These are phyloP conservation scores for Campylorhamphus procurvoides DNA, from an alignment of 2,113 vertebrate species.

Conservation along the genomic window DNA sequence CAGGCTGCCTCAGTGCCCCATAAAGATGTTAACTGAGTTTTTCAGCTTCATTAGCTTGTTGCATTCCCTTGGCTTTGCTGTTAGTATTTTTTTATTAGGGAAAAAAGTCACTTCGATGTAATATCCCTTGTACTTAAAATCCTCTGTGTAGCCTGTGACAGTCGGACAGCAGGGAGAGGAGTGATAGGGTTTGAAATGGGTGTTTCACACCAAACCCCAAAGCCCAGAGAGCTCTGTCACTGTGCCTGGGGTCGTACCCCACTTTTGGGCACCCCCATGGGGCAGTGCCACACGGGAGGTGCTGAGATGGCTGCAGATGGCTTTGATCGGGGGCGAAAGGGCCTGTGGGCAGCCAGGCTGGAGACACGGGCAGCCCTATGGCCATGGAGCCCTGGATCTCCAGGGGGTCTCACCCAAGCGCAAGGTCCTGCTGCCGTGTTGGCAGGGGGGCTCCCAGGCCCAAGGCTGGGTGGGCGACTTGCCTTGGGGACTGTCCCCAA, in stretches of 20 bases:
- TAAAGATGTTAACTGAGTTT: not conserved
- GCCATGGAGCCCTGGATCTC: not conserved
- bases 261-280: accelerated
- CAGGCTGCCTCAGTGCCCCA: not conserved
- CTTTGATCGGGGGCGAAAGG: not conserved
- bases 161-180: accelerated
- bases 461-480: accelerated
- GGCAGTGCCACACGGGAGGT: not conserved
- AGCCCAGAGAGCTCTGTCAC: not conserved
- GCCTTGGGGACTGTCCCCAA: not conserved
- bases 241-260: accelerated
- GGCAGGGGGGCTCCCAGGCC: not conserved
- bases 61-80: not conserved
- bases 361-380: not conserved
- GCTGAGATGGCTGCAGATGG: not conserved
- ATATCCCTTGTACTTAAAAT: not conserved
- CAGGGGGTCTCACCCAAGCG: not conserved
- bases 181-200: not conserved
- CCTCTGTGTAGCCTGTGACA: not conserved
- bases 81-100: not conserved
- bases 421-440: not conserved
- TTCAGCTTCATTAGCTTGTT: not conserved
- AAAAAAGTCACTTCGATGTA: not conserved
- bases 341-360: not conserved
- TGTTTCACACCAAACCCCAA: not conserved